These are phyloP conservation scores for Erithacus rubecula DNA, from an alignment of 2,797 vertebrate genomes.

Conservation along the genomic window DNA sequence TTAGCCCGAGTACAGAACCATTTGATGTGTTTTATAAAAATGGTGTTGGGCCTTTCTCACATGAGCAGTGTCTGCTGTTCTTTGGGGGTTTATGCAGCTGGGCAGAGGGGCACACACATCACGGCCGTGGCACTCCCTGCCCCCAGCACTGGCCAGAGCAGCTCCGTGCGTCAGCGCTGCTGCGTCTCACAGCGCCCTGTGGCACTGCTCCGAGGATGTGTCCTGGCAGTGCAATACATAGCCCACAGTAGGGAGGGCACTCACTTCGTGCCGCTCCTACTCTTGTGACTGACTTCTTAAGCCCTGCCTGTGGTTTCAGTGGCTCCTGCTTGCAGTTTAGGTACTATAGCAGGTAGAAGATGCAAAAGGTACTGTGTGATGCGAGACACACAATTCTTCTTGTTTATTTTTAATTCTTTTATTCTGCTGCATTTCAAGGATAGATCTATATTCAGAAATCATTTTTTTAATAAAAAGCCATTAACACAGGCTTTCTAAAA, in stretches of 20 bases:
- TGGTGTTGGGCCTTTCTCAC: not conserved
- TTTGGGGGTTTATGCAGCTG: not conserved
- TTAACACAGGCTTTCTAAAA: not conserved
- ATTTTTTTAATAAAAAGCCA: not conserved
- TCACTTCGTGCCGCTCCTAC: not conserved
- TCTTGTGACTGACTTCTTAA: not conserved
- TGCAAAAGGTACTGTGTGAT: not conserved
- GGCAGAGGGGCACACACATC: not conserved
- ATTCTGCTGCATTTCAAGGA: not conserved
- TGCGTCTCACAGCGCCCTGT: not conserved
- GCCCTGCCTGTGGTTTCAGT: not conserved
- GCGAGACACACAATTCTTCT: not conserved
- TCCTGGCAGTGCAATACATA: not conserved
- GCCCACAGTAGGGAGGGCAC: not conserved
- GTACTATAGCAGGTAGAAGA: not conserved
- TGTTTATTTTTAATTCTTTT: not conserved
- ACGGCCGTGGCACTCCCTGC: not conserved
- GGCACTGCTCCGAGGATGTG: not conserved
- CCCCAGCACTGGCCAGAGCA: not conserved
- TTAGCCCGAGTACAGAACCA: not conserved
- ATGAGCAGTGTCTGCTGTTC: not conserved
- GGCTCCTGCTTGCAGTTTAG: not conserved
- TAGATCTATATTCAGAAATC: not conserved
- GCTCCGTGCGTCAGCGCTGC: not conserved
- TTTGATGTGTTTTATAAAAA: not conserved